phyloP scores from a whole-genome alignment of 2,113 vertebrate species.

The Psettodes erumei region DNA sequence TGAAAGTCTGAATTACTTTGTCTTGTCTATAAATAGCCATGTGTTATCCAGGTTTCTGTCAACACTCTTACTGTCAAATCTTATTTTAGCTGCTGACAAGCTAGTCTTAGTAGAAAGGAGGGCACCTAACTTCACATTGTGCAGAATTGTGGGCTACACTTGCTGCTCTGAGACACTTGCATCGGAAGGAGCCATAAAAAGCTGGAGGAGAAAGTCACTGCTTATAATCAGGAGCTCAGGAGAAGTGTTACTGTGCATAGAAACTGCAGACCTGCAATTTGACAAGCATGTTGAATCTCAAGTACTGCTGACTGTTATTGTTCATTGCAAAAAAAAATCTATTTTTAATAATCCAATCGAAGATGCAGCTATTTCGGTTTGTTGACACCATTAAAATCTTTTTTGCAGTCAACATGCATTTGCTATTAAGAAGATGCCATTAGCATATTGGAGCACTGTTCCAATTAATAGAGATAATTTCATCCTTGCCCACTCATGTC shows the following conservation, averaged over 20 bases:
- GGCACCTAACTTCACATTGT: constrained; percentile 39
- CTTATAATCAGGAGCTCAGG: constrained; percentile 57
- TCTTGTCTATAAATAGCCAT: constrained; percentile 61
- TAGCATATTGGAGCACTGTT: constrained; percentile 71
- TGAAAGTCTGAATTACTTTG: constrained; percentile 51
- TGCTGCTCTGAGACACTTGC: constrained; percentile 63
- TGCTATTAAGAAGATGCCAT: constrained; percentile 69
- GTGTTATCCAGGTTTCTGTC: constrained; percentile 42
- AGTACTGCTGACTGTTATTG: constrained; percentile 70
- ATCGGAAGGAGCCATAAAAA: constrained; percentile 69
- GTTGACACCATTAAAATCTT: constrained; percentile 57
- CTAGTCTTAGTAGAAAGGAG: constrained; percentile 46
- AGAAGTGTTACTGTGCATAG: constrained; percentile 57
- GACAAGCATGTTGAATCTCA: constrained; percentile 61
- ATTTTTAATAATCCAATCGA: constrained; percentile 49
- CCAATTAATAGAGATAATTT: constrained; percentile 77
- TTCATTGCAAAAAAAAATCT: constrained; percentile 50
- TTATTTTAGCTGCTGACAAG: constrained; percentile 56
- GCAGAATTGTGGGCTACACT: constrained; percentile 54
- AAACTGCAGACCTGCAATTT: constrained; percentile 63
- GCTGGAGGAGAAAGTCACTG: constrained; percentile 63
- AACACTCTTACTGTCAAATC: constrained; percentile 35
- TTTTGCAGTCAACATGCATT: constrained; percentile 68
- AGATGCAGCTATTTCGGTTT: constrained; percentile 49
- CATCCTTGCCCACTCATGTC: constrained; percentile 69